Percentiles rank a stretch among this genome's conserved stretches.
phyloP scores from a whole-genome alignment of 2,113 vertebrate species.

The Probosciger aterrimus region DNA sequence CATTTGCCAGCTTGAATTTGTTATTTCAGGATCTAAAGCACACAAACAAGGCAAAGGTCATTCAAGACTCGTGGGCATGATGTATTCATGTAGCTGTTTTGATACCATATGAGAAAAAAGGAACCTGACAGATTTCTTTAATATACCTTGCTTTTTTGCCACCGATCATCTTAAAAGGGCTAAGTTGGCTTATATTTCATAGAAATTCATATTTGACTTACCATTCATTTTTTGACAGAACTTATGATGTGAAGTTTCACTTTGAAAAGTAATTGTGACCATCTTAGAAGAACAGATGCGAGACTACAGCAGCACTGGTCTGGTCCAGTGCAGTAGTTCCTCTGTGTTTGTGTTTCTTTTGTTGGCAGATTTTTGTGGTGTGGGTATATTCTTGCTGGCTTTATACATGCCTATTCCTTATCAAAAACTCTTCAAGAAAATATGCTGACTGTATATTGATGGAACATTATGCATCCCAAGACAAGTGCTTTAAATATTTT shows the following conservation, averaged over 20 bases:
- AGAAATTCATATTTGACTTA: not conserved
- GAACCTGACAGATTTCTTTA: not conserved
- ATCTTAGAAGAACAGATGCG: not conserved
- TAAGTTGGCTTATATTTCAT: not conserved
- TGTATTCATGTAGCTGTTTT: not conserved
- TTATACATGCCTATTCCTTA: not conserved
- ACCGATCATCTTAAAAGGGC: not conserved
- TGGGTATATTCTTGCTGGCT: not conserved
- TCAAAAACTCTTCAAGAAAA: constrained; percentile 15
- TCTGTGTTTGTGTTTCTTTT: not conserved
- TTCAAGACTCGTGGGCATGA: not conserved
- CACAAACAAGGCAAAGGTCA: not conserved
- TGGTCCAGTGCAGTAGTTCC: not conserved
- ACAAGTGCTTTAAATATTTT: constrained; percentile 12
- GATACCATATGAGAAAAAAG: not conserved
- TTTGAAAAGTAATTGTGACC: not conserved
- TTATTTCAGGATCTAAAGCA: not conserved
- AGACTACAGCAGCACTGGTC: not conserved
- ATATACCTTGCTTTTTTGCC: not conserved
- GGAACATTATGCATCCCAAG: not conserved
- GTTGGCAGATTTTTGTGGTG: not conserved
- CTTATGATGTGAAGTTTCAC: not conserved
- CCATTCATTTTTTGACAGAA: not conserved
- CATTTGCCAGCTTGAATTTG: not conserved
- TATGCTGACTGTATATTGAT: not conserved